Conservation (phyloP, 2,888 invertebrate genomes). For the Drosophila crucigera region DNA sequence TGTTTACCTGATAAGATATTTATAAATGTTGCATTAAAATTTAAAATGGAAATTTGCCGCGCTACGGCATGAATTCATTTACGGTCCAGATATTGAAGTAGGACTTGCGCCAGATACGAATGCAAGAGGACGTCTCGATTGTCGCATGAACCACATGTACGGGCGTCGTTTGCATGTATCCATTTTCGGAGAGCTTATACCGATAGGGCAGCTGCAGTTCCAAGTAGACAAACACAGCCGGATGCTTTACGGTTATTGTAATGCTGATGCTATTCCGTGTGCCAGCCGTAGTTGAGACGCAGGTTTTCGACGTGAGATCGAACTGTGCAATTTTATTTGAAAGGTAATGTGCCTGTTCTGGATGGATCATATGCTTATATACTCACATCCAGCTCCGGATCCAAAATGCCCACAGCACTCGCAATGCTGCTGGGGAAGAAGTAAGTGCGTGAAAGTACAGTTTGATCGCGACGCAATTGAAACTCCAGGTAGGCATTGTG, state of each 20-base stretch:
- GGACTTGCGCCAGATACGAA: constrained; percentile 60
- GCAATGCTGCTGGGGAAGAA: constrained; percentile 88
- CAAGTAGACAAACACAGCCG: constrained; percentile 84
- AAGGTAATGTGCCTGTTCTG: background rate
- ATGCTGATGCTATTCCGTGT: constrained; percentile 78
- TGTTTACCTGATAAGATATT: constrained; percentile 68
- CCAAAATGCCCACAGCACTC: constrained; percentile 86
- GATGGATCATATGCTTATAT: background rate
- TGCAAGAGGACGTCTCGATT: constrained; percentile 66
- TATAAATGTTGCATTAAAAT: constrained; percentile 68
- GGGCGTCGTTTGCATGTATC: constrained; percentile 83
- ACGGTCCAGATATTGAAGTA: constrained; percentile 82
- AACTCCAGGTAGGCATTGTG: constrained; percentile 84
- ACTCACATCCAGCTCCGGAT: constrained; percentile 87
- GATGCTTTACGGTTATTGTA: constrained; percentile 71
- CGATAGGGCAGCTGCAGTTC: constrained; percentile 69
- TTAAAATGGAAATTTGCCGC: constrained; percentile 30
- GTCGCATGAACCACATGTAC: constrained; percentile 80
- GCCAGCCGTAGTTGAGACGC: constrained; percentile 45
- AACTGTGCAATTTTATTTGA: constrained; percentile 55
- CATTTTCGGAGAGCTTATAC: constrained; percentile 83
- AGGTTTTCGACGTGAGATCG: constrained; percentile 73
- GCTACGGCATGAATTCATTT: constrained; percentile 80
- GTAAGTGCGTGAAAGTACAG: constrained; percentile 88
- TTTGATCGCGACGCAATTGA: constrained; percentile 85